Conservation (phyloP, 2,113 vertebrate genomes). For the Mugil cephalus region DNA sequence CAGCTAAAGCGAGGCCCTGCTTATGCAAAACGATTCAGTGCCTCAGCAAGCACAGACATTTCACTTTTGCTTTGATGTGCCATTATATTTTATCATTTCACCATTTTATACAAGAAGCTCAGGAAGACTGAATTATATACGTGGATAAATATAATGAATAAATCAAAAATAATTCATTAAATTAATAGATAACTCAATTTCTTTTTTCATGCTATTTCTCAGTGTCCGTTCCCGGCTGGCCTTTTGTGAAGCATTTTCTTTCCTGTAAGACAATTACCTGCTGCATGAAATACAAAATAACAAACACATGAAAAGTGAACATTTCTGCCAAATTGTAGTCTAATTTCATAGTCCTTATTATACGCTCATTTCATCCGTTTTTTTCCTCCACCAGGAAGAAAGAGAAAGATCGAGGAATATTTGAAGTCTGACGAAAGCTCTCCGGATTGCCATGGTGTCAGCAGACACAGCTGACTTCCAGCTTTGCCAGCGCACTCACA, state of each 20-base stretch:
- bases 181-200: too few species aligned
- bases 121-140: too few species aligned
- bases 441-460: conserved; percentile 17
- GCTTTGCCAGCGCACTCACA: conserved; percentile 46
- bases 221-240: too few species aligned
- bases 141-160: too few species aligned
- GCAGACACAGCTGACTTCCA: conserved; percentile 56
- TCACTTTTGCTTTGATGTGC: too few species aligned
- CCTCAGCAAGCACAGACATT: too few species aligned
- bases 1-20: too few species aligned
- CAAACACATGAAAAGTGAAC: background rate
- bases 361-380: background rate
- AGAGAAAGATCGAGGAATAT: conserved; percentile 15
- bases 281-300: background rate
- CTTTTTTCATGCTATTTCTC: too few species aligned
- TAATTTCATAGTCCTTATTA: background rate
- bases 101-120: too few species aligned
- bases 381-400: background rate
- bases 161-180: too few species aligned
- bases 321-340: background rate
- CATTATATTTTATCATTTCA: too few species aligned
- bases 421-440: conserved; percentile 49
- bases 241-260: background rate
- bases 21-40: too few species aligned
- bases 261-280: background rate